Evolutionary conservation across 2,113 vertebrate genomes (phyloP).

Genomic region (Tetrao urogallus): DNA sequence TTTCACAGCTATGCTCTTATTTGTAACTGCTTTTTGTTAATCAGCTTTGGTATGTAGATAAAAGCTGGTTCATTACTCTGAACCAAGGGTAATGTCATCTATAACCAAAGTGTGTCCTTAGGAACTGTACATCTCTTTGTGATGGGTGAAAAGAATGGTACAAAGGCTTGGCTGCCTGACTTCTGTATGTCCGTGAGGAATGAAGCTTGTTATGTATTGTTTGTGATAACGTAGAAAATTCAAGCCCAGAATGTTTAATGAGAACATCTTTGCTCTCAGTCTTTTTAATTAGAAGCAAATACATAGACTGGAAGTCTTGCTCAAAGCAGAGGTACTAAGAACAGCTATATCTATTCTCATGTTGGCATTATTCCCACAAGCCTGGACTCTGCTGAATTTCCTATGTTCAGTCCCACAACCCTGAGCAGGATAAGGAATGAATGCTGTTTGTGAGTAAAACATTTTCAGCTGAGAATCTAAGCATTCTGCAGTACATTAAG

Average conservation of each 20-base stretch:
- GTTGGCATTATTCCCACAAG: not conserved
- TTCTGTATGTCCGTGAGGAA: not conserved
- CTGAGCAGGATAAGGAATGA: not conserved
- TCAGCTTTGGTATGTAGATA: not conserved
- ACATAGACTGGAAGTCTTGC: not conserved
- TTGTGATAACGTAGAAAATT: not conserved
- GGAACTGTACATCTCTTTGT: not conserved
- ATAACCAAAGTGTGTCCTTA: not conserved
- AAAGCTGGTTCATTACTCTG: not conserved
- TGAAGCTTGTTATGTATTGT: not conserved
- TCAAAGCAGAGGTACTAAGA: not conserved
- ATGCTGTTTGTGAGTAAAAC: not conserved
- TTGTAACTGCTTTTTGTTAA: not conserved
- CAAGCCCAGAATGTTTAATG: not conserved
- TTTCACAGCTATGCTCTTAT: not conserved
- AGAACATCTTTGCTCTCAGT: not conserved
- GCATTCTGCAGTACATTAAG: not conserved
- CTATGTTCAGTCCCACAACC: not conserved
- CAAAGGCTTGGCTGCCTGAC: not conserved
- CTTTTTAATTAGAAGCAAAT: not conserved
- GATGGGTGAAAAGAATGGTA: not conserved
- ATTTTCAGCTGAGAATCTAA: not conserved
- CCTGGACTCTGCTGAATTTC: not conserved
- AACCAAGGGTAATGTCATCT: not conserved
- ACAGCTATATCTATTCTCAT: not conserved